Base-by-base conservation (phyloP, 1,140 invertebrate genomes). In the Drosophila tropicalis region DNA sequence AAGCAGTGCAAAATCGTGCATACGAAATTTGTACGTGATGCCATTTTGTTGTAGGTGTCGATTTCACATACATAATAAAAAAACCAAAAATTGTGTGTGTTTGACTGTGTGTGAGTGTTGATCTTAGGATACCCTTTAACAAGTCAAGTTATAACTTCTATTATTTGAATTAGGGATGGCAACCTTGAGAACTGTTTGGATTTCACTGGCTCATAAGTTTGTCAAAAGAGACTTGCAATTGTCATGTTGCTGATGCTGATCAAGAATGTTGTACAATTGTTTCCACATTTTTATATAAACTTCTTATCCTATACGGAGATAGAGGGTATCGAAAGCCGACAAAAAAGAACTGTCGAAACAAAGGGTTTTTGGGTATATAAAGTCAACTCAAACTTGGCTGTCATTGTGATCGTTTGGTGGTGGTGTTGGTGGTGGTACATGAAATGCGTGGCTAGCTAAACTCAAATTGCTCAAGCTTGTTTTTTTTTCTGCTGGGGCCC, bases 1-100 rank as follows among this genome's bases (percentile, higher is more conserved):
- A 90, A 90, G 90, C 90, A 87, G 89, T 90, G 89, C 87, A 90
- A 90, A 90, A 90, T 90, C 89, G 89, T 90, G 89, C 76, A 76
- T 64, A 67, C 82, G 72, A 90, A 90, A 90, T 90, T 90, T 90
- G 89, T 90, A 90, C 89, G 87, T 90, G 89, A 90, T 87, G 81
- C 79, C 81, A 85, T 87, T 51, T 51, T 19, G 83, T 79, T 89
- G 84, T 87, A 83, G 84, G 84, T 84, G 84, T 89, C 80, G 84
- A 76, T 81, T 61, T 65, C 7, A 62, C 39, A 29, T 55, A 41
- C 54, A 74, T 66, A 81, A 74, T 66, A 81, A 60, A 70, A 13
- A 22, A 9, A 15, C 17, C 13, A 17, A 41, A 12, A 41, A 51
- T 15, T n/a, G 2, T 17, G 15, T 34, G 7, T 34, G 6, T 17